These are phyloP conservation scores for Nesoenas mayeri DNA, from an alignment of 2,113 vertebrate genomes.

Conservation along the genomic window DNA sequence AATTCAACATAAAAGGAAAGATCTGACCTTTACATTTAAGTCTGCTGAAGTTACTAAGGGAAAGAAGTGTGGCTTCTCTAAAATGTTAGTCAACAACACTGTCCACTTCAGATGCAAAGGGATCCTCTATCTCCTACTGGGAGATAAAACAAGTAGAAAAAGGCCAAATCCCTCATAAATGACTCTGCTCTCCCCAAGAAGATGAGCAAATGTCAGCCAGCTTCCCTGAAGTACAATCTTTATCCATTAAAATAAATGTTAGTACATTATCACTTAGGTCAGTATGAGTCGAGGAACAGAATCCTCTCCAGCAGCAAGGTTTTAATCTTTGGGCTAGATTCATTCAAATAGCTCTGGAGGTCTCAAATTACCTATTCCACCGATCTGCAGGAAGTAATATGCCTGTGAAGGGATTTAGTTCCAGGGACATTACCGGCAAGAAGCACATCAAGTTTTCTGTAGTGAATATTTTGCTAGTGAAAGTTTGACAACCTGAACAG, in stretches of 20 bases:
- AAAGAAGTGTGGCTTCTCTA: background rate
- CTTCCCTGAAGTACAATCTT: constrained; percentile 7
- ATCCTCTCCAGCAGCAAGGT: background rate
- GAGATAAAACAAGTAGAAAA: constrained; percentile 22
- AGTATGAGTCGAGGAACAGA: background rate
- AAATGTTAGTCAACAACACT: constrained; percentile 20
- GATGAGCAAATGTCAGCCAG: constrained; percentile 35
- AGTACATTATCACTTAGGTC: background rate
- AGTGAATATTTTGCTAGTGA: background rate
- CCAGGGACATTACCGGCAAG: background rate
- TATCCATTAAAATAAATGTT: constrained; percentile 26
- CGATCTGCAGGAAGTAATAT: background rate
- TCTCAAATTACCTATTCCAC: background rate
- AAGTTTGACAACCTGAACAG: background rate
- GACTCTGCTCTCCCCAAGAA: background rate
- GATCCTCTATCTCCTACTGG: background rate
- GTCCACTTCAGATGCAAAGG: background rate
- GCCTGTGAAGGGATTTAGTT: background rate
- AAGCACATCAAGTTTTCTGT: background rate
- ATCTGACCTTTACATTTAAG: constrained; percentile 40
- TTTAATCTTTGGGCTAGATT: constrained; percentile 13
- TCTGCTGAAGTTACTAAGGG: background rate
- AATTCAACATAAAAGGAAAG: constrained; percentile 23
- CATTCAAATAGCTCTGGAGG: background rate
- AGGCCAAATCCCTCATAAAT: constrained; percentile 35